Conservation (phyloP, 1,140 invertebrate species). For the Plectrocnemia conspersa region DNA sequence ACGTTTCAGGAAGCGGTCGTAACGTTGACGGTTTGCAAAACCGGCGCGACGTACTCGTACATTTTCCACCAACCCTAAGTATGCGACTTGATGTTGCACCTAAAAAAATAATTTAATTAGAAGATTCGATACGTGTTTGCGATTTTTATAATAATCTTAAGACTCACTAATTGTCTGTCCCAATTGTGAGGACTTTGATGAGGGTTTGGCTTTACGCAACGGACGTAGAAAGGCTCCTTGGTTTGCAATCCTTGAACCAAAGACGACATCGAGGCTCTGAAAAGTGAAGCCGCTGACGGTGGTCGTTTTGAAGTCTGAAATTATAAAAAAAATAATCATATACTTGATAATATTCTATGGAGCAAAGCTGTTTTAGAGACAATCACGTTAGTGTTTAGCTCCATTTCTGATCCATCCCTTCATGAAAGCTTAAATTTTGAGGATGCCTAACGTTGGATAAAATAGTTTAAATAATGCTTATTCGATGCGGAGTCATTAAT, state of each 20-base stretch:
- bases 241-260: constrained; percentile 82
- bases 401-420: too few relatives aligned
- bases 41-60: constrained; percentile 89
- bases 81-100: constrained; percentile 85
- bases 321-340: too few relatives aligned
- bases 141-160: not conserved
- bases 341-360: too few relatives aligned
- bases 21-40: constrained; percentile 86
- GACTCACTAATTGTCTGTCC: constrained; percentile 64
- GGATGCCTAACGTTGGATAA: too few relatives aligned
- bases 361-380: too few relatives aligned
- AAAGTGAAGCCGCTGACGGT: constrained; percentile 85
- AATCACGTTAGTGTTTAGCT: too few relatives aligned
- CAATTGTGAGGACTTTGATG: constrained; percentile 79
- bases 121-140: not conserved
- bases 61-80: constrained; percentile 89
- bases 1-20: constrained; percentile 77
- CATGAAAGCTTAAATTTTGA: too few relatives aligned
- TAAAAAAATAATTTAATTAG: constrained; percentile 40
- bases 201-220: constrained; percentile 94
- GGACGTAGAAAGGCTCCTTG: constrained; percentile 95
- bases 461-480: too few relatives aligned
- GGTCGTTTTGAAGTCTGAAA: constrained; percentile 88
- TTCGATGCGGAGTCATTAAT: too few relatives aligned
- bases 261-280: constrained; percentile 90